Conservation (phyloP, 2,888 invertebrate species). For the Alcis repandata region DNA sequence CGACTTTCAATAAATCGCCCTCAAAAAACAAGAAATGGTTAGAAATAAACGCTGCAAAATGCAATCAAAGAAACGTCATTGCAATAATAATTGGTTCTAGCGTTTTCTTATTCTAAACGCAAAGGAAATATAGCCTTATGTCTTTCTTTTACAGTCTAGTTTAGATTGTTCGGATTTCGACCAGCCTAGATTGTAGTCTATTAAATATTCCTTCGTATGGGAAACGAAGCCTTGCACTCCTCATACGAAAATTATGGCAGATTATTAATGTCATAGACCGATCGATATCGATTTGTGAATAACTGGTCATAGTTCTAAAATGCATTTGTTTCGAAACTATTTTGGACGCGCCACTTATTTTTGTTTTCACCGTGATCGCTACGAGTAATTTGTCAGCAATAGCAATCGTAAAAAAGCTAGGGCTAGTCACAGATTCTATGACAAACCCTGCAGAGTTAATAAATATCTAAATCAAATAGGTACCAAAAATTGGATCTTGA, state of each 20-base stretch:
- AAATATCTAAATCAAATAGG: no score
- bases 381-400: no score
- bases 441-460: no score
- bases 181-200: constrained; percentile 36
- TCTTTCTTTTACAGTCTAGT: constrained; percentile 12
- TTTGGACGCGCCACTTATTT: neutral
- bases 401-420: no score
- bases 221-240: constrained; percentile 37
- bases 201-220: constrained; percentile 40
- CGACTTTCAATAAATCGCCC: neutral
- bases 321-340: neutral
- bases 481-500: no score
- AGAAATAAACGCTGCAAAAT: constrained; percentile 4
- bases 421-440: no score
- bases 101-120: constrained; percentile 16
- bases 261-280: constrained; percentile 37
- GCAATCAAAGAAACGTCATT: constrained; percentile 20
- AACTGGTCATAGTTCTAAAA: neutral
- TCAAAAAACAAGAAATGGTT: neutral
- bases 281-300: constrained; percentile 16
- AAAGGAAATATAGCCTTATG: constrained; percentile 19
- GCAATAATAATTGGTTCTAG: constrained; percentile 23
- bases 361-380: no score
- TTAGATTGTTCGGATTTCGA: constrained; percentile 8
- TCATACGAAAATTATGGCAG: constrained; percentile 35